Percentiles rank a stretch among this genome's conserved stretches.
Conservation (phyloP, 37 sponge, comb jelly and placozoan genomes). For the Geodia barretti region DNA sequence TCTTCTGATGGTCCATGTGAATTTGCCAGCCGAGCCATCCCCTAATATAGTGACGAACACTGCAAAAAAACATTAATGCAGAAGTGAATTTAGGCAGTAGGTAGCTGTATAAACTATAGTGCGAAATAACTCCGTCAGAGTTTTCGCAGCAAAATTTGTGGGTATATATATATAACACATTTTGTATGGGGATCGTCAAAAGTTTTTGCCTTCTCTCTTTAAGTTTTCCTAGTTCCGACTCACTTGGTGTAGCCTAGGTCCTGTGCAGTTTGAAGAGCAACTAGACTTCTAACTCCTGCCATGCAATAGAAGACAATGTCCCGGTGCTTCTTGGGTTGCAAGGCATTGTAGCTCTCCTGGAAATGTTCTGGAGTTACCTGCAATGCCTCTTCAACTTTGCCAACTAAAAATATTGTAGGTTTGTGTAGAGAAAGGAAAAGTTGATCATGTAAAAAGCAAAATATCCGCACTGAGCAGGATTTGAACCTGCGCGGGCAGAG, state of each 20-base stretch:
- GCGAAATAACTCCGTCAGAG: too few relatives aligned
- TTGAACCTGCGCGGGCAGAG: background rate
- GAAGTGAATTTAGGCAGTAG: too few relatives aligned
- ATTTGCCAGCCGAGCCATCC: slow-evolving; percentile 69
- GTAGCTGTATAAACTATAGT: too few relatives aligned
- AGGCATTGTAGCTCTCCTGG: slow-evolving; percentile 39
- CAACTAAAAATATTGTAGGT: slow-evolving; percentile 38
- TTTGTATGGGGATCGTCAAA: too few relatives aligned
- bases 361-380: slow-evolving; percentile 50
- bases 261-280: slow-evolving; percentile 65
- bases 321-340: slow-evolving; percentile 50
- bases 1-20: too few relatives aligned
- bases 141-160: too few relatives aligned
- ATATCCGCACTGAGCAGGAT: background rate
- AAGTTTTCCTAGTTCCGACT: too few relatives aligned
- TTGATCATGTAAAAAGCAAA: background rate
- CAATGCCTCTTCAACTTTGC: slow-evolving; percentile 72
- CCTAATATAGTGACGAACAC: slow-evolving; percentile 60
- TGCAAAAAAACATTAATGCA: slow-evolving; percentile 18
- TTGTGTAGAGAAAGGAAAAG: background rate
- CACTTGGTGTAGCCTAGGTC: slow-evolving; percentile 79
- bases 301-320: slow-evolving; percentile 80
- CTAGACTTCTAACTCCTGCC: slow-evolving; percentile 71
- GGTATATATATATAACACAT: too few relatives aligned
- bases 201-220: too few relatives aligned